Base-by-base conservation (phyloP, 2,113 vertebrate genomes). In the Elgaria multicarinata region DNA sequence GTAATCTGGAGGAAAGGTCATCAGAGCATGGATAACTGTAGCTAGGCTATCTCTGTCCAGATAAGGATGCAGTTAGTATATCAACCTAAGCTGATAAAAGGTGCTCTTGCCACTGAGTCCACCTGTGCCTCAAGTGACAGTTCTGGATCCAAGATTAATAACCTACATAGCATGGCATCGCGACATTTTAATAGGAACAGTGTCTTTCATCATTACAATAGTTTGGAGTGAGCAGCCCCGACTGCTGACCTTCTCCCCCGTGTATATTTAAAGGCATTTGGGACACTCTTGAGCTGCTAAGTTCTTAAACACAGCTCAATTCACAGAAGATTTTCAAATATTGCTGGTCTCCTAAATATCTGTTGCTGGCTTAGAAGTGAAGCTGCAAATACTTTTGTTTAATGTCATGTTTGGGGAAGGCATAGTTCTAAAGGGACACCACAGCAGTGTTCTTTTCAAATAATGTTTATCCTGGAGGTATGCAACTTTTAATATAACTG, bases 341-440 rank as follows among this genome's bases (percentile, higher is more conserved):
- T 58, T 24, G 16, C 22, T 31, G 26, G 26, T 46, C 31, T 76
- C 26, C 18, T 84, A 77, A 64, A 46, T 67, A 50, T 67, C 1
- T 84, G 24, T 84, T 84, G 12, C 33, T 66, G 28, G 50, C 50
- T 74, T 58, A 42, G 10, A 71, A 72, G 14, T 42, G 50, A 88
- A n/a, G 44, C 33, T 39, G 86, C 86, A 94, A 92, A 94, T 93
- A 90, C 86, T 95, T 93, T 96, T 87, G 92, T 95, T 79, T 94
- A 33, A 93, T 93, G 90, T 94, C 93, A 94, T 92, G 78, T 81
- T 93, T 95, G 66, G 24, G 24, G 66, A 39, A 14, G 33, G 2
- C 87, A 80, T 93, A 87, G 89, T 93, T 95, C 93, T 94, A 95
- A 95, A 93, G 93, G 93, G 92, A 89, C 83, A 87, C 78, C 85